phyloP scores from a whole-genome alignment of 2,113 vertebrate species.

The Garra rufa region DNA sequence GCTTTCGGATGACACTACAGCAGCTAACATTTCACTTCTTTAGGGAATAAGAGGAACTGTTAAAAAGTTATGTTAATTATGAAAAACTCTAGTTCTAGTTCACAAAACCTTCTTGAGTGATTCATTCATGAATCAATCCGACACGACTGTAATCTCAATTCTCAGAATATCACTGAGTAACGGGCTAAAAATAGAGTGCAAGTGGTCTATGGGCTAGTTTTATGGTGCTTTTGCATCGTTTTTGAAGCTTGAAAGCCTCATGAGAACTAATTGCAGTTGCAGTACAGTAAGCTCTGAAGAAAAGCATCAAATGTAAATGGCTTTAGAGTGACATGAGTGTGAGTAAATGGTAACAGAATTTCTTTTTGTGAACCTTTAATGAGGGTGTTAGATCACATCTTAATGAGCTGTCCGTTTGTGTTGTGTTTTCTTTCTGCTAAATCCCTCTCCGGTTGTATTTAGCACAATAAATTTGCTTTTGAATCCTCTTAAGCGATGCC shows the following conservation, averaged over 20 bases:
- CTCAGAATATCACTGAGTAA: not conserved
- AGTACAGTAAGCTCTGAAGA: constrained; percentile 1
- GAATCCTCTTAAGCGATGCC: constrained; percentile 4
- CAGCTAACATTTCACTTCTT: not conserved
- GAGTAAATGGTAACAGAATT: not conserved
- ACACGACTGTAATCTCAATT: not conserved
- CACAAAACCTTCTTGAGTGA: not conserved
- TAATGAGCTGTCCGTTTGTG: not conserved
- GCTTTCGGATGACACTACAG: not conserved
- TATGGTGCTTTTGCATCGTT: not conserved
- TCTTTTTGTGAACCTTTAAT: constrained; percentile 1
- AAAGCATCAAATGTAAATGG: not conserved
- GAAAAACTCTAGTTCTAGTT: not conserved
- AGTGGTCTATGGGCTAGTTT: not conserved
- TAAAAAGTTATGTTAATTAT: not conserved
- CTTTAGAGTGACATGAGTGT: not conserved
- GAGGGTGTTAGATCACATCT: constrained; percentile 19
- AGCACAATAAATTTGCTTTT: not conserved
- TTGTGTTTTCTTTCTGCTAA: not conserved
- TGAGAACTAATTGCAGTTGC: not conserved
- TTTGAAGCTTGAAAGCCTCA: not conserved
- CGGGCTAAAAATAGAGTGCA: not conserved
- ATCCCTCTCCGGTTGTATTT: constrained; percentile 14
- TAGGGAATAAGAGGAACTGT: not conserved
- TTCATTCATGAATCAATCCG: not conserved